These are phyloP conservation scores for Hypomecis punctinalis DNA, from an alignment of 2,888 invertebrate genomes.

Conservation along the genomic window DNA sequence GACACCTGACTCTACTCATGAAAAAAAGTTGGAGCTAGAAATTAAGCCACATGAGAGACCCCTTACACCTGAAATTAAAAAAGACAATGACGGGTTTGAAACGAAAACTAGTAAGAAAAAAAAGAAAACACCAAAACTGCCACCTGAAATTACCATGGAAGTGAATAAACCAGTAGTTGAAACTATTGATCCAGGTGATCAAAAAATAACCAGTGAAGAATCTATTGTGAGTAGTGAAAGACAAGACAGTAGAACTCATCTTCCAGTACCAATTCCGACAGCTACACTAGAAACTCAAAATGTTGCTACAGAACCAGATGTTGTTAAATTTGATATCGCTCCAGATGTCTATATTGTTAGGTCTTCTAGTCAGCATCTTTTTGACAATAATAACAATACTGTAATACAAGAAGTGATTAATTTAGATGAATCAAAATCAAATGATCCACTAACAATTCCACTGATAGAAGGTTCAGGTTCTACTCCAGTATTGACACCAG, in stretches of 20 bases:
- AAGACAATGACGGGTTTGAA: conserved; percentile 43
- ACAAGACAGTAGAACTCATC: conserved; percentile 22
- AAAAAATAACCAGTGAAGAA: conserved; percentile 18
- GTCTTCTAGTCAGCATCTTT: conserved; percentile 64
- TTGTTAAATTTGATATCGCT: conserved; percentile 53
- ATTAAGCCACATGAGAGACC: conserved; percentile 19
- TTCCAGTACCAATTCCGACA: conserved; percentile 28
- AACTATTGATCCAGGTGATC: conserved; percentile 12
- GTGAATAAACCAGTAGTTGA: not conserved
- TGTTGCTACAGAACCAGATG: conserved; percentile 53
- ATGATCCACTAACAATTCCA: conserved; percentile 44
- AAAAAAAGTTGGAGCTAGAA: not conserved
- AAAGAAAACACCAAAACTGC: conserved; percentile 54
- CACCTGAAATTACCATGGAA: conserved; percentile 22
- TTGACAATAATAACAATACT: conserved; percentile 68
- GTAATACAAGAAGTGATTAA: conserved; percentile 66
- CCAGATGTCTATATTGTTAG: conserved; percentile 71
- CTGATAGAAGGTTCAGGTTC: conserved; percentile 60
- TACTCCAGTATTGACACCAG: conserved; percentile 52
- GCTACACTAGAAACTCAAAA: conserved; percentile 53
- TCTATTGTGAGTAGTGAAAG: not conserved
- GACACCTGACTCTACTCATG: not conserved
- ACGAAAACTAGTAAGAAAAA: conserved; percentile 53
- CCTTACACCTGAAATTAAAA: conserved; percentile 28
- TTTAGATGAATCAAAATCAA: conserved; percentile 45